Evolutionary conservation across 2,113 vertebrate genomes (phyloP).

Genomic region (Entosphenus tridentatus): DNA sequence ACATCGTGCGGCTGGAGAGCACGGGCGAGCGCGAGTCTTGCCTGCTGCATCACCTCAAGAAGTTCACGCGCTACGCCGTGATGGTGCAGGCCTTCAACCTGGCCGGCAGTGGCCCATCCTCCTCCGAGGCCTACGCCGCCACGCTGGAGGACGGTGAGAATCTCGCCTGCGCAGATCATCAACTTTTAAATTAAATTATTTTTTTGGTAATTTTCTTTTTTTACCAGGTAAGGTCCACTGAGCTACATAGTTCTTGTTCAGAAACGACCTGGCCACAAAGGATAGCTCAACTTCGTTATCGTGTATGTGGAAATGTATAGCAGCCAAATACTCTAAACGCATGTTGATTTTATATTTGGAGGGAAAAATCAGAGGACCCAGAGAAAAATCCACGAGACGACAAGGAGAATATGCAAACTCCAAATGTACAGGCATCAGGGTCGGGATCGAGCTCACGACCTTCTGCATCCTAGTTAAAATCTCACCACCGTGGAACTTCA

Average conservation of each 20-base stretch:
- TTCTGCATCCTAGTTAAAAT: too few species aligned
- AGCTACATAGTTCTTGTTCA: not conserved
- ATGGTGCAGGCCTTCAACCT: slow-evolving; percentile 95
- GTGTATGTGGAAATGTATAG: too few species aligned
- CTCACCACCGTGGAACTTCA: too few species aligned
- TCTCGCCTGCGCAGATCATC: not conserved
- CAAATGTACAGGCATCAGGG: too few species aligned
- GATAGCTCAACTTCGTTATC: too few species aligned
- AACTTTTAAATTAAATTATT: not conserved
- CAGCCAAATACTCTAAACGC: too few species aligned
- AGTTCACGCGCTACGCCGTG: slow-evolving; percentile 83
- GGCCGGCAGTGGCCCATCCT: slow-evolving; percentile 74
- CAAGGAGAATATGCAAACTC: too few species aligned
- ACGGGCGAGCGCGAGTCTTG: slow-evolving; percentile 87
- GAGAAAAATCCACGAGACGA: too few species aligned
- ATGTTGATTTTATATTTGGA: too few species aligned
- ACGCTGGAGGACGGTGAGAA: slow-evolving; percentile 60
- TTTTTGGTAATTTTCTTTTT: not conserved
- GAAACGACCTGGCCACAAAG: too few species aligned
- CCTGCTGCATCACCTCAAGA: slow-evolving; percentile 91
- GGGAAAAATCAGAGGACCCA: too few species aligned
- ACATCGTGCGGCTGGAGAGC: slow-evolving; percentile 95
- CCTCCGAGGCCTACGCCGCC: slow-evolving; percentile 91
- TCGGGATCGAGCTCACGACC: too few species aligned
- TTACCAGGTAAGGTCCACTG: not conserved